A percentile compares a stretch with the other conserved stretches of the same genome.
phyloP scores from a whole-genome alignment of 2,797 vertebrate species.

The Loris lydekkerianus region DNA sequence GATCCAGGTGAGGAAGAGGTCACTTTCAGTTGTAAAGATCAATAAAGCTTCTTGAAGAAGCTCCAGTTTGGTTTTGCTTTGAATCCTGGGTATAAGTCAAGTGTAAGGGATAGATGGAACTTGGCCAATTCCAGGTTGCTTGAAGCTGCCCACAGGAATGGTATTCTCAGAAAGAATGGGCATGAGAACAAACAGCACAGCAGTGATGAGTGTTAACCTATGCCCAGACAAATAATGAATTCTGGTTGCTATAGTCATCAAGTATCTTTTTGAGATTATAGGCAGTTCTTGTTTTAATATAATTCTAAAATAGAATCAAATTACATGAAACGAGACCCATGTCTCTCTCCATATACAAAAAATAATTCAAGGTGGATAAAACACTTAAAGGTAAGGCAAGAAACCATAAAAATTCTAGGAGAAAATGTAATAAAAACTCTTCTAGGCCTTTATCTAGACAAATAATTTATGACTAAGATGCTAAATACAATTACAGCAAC shows the following conservation, averaged over 20 bases:
- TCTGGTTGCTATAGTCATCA: not conserved
- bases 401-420: not conserved
- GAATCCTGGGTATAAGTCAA: not conserved
- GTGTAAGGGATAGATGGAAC: not conserved
- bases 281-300: not conserved
- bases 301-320: constrained; percentile 22
- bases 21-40: not conserved
- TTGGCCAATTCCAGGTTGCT: not conserved
- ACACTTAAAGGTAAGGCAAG: not conserved
- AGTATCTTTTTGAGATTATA: not conserved
- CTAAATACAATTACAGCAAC: not conserved
- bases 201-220: not conserved
- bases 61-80: not conserved
- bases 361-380: not conserved
- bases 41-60: not conserved
- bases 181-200: not conserved
- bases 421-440: no score
- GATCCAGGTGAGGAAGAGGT: not conserved
- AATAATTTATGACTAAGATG: not conserved
- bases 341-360: not conserved
- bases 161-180: not conserved
- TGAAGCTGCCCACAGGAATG: not conserved
- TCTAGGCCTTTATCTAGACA: not conserved
- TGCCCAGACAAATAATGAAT: not conserved
- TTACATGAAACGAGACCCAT: not conserved